Base-by-base conservation (phyloP, 2,888 invertebrate species). In the Poecilus cupreus region DNA sequence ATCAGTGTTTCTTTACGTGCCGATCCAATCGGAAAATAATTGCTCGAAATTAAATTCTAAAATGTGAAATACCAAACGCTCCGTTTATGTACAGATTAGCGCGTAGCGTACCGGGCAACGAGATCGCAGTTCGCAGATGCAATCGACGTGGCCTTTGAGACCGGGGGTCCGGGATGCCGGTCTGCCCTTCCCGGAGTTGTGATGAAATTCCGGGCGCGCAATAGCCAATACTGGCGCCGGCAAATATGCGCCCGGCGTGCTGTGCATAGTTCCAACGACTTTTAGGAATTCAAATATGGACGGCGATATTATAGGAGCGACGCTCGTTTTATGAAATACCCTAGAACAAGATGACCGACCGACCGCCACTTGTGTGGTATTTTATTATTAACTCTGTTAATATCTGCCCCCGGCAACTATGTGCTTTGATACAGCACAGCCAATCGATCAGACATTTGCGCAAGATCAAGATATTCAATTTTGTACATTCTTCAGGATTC, bases 11-110 rank as follows among this genome's bases (percentile, higher is more conserved):
- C 75, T 75, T 81, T 81, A 46, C 60, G 81, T 81, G 64, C 46
- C 64, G 74, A 64, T 26, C 60, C 81, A 81, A 81, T 81, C 75
- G 81, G 81, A 81, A 81, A 81, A 81, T 81, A 81, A 81, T 81
- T 81, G 75, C 46, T 75, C 20, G 64, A 81, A 81, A 81, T 81
- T 57, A 81, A 81, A 81, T 81, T 81, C 80, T 80, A 39, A 79
- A 80, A 80, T 80, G 72, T 72, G 70, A 80, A 80, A 80, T 80
- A 70, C 54, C 80, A 22, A 16, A 49, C 22, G 32, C 32, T 8
- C 54, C 76, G 77, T 60, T 77, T 57, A 77, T 77, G 39, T 77
- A 77, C 77, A 77, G 77, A 77, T 77, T 77, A 77, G 77, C 39
- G 37, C 43, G 46, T 20, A 4, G 74, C 39, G 13, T 77, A 77